Base-by-base conservation (phyloP, 2,888 invertebrate genomes). In the Liopterus haemorrhoidalis region DNA sequence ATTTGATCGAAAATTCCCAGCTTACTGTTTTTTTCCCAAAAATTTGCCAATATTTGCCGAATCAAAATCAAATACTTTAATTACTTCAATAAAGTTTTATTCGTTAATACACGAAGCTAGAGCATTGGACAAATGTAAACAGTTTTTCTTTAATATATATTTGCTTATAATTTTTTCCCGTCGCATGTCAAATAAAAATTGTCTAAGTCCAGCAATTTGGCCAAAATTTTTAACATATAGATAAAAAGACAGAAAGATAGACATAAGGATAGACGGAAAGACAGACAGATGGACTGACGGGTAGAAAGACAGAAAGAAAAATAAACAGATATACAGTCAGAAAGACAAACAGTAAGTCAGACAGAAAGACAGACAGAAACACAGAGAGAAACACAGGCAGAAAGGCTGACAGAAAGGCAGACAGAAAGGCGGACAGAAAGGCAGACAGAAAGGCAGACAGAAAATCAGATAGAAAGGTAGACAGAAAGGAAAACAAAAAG, bases 341-440 rank as follows among this genome's bases (percentile, higher is more conserved):
- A 45, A 9, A 45, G 30, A 39, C 24, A 45, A 40, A 45, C 5
- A 39, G 40, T 41, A 14, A 45, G 45, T 30, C 5, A 45, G 39
- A 45, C 20, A 39, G 30, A 45, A 2, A 45, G 40, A 39, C 20
- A 45, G 30, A 45, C 12, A 39, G 40, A 45, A 5, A 45, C 40
- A 39, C 9, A 45, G 45, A 45, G 20, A 39, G 45, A 45, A 9
- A 45, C 3, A 39, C 20, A 45, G 31, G 41, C 1, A 39, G 30
- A 45, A 20, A 45, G 39, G 30, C 11, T 41, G 45, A 45, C 20
- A 39, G 30, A 45, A 8, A 45, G 40, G 30, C 4, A 45, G 31
- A 45, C 11, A 39, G 39, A 45, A 9, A 45, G 45, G 30, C 19
- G 41, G 45, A 45, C 20, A 39, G 30, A 45, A 4, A 45, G 40